phyloP scores from a whole-genome alignment of 2,113 vertebrate genomes.

The Petrocephalus microphthalmus region DNA sequence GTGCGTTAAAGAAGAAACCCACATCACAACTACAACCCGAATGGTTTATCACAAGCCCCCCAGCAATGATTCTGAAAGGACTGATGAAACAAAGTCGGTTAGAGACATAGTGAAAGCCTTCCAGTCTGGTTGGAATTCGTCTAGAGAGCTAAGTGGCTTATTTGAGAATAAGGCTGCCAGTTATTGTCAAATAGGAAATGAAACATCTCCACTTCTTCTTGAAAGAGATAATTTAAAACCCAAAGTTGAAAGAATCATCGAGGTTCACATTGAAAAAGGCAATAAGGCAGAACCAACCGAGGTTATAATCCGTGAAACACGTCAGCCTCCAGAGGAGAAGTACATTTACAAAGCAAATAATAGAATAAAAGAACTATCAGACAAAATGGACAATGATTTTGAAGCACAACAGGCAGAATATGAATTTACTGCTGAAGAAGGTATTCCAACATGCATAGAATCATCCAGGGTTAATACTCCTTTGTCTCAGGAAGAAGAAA shows the following conservation, averaged over 20 bases:
- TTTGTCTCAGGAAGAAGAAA: conserved; percentile 93
- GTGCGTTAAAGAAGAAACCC: conserved; percentile 94
- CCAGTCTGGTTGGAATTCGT: conserved; percentile 92
- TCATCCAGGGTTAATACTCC: conserved; percentile 93
- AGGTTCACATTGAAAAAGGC: conserved; percentile 98
- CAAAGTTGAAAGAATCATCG: conserved; percentile 96
- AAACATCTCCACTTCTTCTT: conserved; percentile 75
- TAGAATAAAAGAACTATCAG: conserved; percentile 78
- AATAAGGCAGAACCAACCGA: conserved; percentile 90
- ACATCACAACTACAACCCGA: conserved; percentile 90
- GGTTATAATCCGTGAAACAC: conserved; percentile 94
- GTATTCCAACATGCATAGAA: conserved; percentile 84
- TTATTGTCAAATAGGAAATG: conserved; percentile 82
- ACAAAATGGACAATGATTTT: conserved; percentile 74
- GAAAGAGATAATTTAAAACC: conserved; percentile 96
- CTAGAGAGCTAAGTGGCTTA: conserved; percentile 90
- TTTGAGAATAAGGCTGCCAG: conserved; percentile 90
- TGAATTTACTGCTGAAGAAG: conserved; percentile 84
- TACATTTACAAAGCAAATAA: conserved; percentile 83
- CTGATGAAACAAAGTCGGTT: conserved; percentile 96
- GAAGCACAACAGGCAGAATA: conserved; percentile 86
- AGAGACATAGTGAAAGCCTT: conserved; percentile 98
- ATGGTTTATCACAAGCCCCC: conserved; percentile 93
- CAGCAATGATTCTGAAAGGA: conserved; percentile 76
- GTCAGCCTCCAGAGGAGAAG: conserved; percentile 91